Conservation (phyloP, 2,113 vertebrate genomes). For the Scomber colias region DNA sequence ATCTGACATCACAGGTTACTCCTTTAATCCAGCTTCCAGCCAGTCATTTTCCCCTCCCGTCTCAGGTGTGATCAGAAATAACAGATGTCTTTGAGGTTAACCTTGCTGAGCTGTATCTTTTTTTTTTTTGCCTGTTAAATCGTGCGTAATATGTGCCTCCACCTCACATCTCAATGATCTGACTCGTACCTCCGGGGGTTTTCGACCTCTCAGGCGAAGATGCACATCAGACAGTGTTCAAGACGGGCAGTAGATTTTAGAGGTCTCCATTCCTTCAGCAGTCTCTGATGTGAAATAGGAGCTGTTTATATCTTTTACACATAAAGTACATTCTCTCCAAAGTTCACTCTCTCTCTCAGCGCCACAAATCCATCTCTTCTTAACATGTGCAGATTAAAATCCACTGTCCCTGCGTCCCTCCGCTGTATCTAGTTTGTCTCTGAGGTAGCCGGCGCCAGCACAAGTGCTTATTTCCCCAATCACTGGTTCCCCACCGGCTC, state of each 20-base stretch:
- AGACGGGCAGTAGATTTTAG: conserved; percentile 20
- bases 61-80: conserved; percentile 48
- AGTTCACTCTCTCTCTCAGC: conserved; percentile 43
- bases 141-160: neutral
- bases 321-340: conserved; percentile 36
- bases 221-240: conserved; percentile 16
- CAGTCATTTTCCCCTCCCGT: conserved; percentile 37
- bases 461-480: conserved; percentile 50
- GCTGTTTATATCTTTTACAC: conserved; percentile 15
- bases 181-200: conserved; percentile 7
- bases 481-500: conserved; percentile 52
- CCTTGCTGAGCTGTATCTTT: conserved; percentile 30
- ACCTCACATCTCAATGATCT: conserved; percentile 22
- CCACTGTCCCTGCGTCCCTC: conserved; percentile 30
- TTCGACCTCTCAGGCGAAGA: conserved; percentile 4
- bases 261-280: conserved; percentile 11
- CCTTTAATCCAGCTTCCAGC: conserved; percentile 27
- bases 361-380: conserved; percentile 33
- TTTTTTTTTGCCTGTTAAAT: conserved; percentile 16
- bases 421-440: conserved; percentile 31
- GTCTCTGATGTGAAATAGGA: conserved; percentile 4
- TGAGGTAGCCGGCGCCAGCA: conserved; percentile 36
- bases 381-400: conserved; percentile 21
- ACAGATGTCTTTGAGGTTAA: conserved; percentile 58
- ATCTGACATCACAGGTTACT: conserved; percentile 66